Evolutionary conservation across 2,797 vertebrate genomes (phyloP), one percentile per base, ranked within the genome.

Genomic region (Anisognathus igniventris): DNA sequence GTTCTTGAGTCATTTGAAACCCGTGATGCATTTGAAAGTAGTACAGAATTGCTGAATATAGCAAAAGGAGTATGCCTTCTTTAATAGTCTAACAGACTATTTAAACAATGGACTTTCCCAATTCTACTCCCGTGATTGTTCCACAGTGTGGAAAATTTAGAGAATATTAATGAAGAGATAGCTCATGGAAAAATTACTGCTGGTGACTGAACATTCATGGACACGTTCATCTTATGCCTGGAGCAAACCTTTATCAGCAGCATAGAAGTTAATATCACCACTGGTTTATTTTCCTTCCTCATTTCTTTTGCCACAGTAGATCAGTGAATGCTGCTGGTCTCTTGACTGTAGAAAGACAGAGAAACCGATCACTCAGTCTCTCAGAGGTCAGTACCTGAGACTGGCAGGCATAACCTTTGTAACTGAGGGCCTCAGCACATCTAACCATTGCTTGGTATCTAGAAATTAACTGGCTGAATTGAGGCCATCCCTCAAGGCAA

Each of bases 1-100:
- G 48, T 73, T 90, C 60, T 95, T 85, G 40, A 95, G 80, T 90
- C 22, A 87, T 90, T 79, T 90, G 53, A 86, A 93, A 84, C 44
- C 44, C 70, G 40, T 81, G 44, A 37, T 93, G 51, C 42, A 35
- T 84, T 92, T 92, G 35, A 68, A 89, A 81, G 23, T 30, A 44
- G 30, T 33, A 44, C 42, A 28, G 40, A 88, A 70, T 54, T 86
- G 45, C 60, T 79, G 71, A 85, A 45, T 39, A 56, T 17, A 70
- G 58, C 67, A 45, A 88, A 90, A 86, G 21, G 12, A 72, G 4
- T 17, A 14, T 62, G 51, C 33, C 56, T 81, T 44, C 73, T 81
- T 77, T 73, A 37, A 28, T 74, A 42, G 31, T 30, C n/a, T 14
- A 76, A 28, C 8, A 72, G 47, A 28, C 28, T 62, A 10, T 67